phyloP scores from a whole-genome alignment of 1,140 invertebrate genomes.

The Zaprionus ornatus region DNA sequence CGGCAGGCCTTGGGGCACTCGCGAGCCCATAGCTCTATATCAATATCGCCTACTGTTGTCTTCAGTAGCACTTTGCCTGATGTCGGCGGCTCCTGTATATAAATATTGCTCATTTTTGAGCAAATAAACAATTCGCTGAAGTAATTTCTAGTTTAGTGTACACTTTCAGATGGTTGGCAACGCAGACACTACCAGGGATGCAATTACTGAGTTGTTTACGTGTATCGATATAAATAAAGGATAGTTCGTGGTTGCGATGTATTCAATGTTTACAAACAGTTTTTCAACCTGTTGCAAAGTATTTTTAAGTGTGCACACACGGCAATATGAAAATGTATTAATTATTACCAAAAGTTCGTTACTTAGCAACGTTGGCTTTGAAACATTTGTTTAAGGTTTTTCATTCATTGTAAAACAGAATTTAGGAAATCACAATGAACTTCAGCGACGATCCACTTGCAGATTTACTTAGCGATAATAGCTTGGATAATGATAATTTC shows the following conservation, averaged over 20 bases:
- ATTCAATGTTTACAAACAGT: not conserved
- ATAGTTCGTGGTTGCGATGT: not conserved
- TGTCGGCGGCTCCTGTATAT: slow-evolving; percentile 98
- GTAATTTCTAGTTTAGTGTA: not conserved
- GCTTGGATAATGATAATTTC: slow-evolving; percentile 85
- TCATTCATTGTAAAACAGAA: not conserved
- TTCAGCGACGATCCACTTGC: slow-evolving; percentile 83
- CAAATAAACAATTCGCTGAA: slow-evolving; percentile 1
- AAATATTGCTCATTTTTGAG: slow-evolving; percentile 94
- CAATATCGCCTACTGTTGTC: slow-evolving; percentile 97
- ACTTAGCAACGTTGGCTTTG: slow-evolving; percentile 59
- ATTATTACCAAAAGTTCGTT: slow-evolving; percentile 39
- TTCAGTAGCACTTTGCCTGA: slow-evolving; percentile 96
- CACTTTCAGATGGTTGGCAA: not conserved
- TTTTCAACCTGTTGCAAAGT: slow-evolving; percentile 13
- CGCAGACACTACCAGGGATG: slow-evolving; percentile 2
- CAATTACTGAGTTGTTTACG: not conserved
- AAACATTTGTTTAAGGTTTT: not conserved
- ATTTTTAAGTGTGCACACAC: not conserved
- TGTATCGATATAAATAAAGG: not conserved
- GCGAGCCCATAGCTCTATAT: slow-evolving; percentile 98
- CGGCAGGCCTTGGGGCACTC: slow-evolving; percentile 97
- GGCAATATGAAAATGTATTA: not conserved
- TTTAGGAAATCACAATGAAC: slow-evolving; percentile 52
- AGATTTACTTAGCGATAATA: slow-evolving; percentile 84